Percentiles rank a stretch among this genome's conserved stretches.
phyloP scores from a whole-genome alignment of 2,888 invertebrate genomes.

The Steinernema scapterisci region DNA sequence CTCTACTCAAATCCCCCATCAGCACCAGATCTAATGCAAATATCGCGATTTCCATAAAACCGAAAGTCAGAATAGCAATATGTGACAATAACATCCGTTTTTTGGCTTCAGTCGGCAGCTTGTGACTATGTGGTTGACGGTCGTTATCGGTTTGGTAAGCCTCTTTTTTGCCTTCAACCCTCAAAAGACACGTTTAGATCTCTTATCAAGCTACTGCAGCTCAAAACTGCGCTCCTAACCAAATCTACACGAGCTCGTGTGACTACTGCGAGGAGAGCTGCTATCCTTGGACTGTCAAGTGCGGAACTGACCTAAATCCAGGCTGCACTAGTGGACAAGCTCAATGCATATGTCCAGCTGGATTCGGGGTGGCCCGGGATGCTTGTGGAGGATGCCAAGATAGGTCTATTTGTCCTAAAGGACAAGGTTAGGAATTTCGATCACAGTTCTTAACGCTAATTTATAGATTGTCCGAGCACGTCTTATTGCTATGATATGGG shows the following conservation, averaged over 20 bases:
- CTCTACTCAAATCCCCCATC: too few species aligned
- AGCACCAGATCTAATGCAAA: background rate
- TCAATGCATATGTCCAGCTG: background rate
- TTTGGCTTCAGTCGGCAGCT: background rate
- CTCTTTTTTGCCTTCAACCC: background rate
- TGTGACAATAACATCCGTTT: background rate
- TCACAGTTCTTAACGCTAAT: background rate
- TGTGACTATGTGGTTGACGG: background rate
- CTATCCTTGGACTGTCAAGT: background rate
- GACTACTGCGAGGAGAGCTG: conserved; percentile 14
- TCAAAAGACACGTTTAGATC: background rate
- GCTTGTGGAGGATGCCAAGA: background rate
- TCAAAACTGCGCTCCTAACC: background rate
- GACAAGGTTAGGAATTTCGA: background rate
- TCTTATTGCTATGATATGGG: background rate
- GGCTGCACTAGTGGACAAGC: conserved; percentile 2
- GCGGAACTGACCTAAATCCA: background rate
- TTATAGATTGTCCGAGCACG: background rate
- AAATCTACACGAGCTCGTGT: conserved; percentile 12
- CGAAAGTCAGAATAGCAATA: background rate
- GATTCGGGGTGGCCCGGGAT: background rate
- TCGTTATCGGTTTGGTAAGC: background rate
- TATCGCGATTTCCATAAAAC: background rate
- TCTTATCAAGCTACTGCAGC: background rate
- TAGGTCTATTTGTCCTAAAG: background rate